These are phyloP conservation scores for Indicator indicator DNA, from an alignment of 2,113 vertebrate genomes.

Conservation along the genomic window DNA sequence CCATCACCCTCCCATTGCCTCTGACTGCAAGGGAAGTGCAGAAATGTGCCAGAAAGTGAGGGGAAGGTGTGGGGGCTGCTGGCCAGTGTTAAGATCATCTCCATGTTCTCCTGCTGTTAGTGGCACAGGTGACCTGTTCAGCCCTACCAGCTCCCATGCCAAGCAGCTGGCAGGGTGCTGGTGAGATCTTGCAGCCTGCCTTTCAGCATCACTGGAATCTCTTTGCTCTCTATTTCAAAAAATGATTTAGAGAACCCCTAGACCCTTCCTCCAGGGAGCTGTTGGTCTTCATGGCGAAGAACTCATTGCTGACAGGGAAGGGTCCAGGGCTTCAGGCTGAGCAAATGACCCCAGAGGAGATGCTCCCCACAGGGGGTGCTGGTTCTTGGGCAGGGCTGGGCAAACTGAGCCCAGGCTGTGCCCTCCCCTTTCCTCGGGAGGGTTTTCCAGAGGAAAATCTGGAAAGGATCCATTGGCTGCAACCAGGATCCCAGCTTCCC, in stretches of 20 bases:
- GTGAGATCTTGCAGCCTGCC: not conserved
- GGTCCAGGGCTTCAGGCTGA: not conserved
- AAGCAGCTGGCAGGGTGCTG: not conserved
- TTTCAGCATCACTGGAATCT: not conserved
- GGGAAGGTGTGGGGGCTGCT: not conserved
- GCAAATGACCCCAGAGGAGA: not conserved
- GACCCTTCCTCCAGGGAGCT: not conserved
- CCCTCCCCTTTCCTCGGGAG: too few species aligned
- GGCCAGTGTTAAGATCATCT: too few species aligned
- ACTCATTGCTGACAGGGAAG: not conserved
- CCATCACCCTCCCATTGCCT: not conserved
- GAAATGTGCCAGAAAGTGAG: rapidly evolving
- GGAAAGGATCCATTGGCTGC: too few species aligned
- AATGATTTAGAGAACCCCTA: not conserved
- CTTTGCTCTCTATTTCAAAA: not conserved
- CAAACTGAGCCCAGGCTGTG: not conserved
- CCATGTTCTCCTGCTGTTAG: rapidly evolving
- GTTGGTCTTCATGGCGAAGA: not conserved
- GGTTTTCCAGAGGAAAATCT: too few species aligned
- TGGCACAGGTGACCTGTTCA: not conserved
- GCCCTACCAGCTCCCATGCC: too few species aligned
- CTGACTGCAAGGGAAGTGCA: rapidly evolving
- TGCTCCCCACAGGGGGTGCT: not conserved
- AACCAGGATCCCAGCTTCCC: too few species aligned
- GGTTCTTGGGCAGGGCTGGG: not conserved